Conservation (phyloP, 92 coral and sea anemone genomes). For the Galaxea fascicularis region DNA sequence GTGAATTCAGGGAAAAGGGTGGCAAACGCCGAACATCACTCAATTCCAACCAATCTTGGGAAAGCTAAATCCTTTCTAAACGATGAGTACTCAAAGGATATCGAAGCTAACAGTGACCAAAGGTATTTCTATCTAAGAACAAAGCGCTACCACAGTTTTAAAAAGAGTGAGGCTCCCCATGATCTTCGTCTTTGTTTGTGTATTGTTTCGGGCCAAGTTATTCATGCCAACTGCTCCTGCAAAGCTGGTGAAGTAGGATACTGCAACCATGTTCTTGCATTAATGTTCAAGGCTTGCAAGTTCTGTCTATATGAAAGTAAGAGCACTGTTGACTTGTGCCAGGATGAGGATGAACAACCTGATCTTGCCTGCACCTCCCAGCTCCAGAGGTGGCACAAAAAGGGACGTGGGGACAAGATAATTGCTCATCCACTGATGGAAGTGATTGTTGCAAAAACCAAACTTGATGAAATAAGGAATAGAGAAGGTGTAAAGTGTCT, state of each 20-base stretch:
- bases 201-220: slow-evolving; percentile 46
- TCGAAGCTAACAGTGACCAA: slow-evolving; percentile 26
- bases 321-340: slow-evolving; percentile 28
- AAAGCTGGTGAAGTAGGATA: slow-evolving; percentile 60
- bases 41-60: slow-evolving; percentile 34
- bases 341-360: slow-evolving; percentile 26
- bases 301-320: slow-evolving; percentile 45
- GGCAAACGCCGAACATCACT: slow-evolving; percentile 46
- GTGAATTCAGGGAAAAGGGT: slow-evolving; percentile 45
- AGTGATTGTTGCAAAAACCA: slow-evolving; percentile 41
- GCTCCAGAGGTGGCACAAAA: slow-evolving; percentile 63
- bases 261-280: slow-evolving; percentile 59
- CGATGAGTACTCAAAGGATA: slow-evolving; percentile 55
- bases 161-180: slow-evolving; percentile 44
- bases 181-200: slow-evolving; percentile 35
- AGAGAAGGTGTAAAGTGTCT: slow-evolving; percentile 39
- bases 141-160: slow-evolving; percentile 62
- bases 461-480: slow-evolving; percentile 16
- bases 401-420: slow-evolving; percentile 56
- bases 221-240: slow-evolving; percentile 54
- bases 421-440: slow-evolving; percentile 65
- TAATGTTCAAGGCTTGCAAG: slow-evolving; percentile 64
- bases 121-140: slow-evolving; percentile 47
- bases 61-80: slow-evolving; percentile 59
- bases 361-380: slow-evolving; percentile 52